Evolutionary conservation across 1,140 invertebrate species (phyloP).

Genomic region (Hyles euphorbiae): DNA sequence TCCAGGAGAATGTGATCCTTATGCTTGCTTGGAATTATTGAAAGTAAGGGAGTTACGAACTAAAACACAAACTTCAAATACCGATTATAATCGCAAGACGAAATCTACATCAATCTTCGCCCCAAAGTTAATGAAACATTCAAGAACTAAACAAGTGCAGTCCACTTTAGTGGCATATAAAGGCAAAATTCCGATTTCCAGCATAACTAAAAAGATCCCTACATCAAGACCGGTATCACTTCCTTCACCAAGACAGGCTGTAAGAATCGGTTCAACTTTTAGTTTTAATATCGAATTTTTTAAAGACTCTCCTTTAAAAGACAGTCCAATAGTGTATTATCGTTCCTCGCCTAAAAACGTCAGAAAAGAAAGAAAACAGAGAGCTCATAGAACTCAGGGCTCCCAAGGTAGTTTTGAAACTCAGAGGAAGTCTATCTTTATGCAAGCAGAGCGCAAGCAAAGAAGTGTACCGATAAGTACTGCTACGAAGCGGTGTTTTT

Average conservation of each 20-base stretch:
- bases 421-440: not conserved
- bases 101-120: not conserved
- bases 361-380: no score
- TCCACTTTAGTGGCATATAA: not conserved
- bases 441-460: not conserved
- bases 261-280: slow-evolving; percentile 13
- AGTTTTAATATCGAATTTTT: slow-evolving; percentile 22
- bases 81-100: not conserved
- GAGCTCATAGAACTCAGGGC: no score
- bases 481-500: slow-evolving; percentile 37
- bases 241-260: slow-evolving; percentile 5
- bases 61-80: no score
- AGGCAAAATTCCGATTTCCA: not conserved
- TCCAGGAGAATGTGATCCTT: slow-evolving; percentile 30
- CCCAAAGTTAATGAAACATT: not conserved
- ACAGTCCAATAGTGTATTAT: no score
- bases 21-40: slow-evolving; percentile 21
- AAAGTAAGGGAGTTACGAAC: not conserved
- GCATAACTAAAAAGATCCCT: not conserved
- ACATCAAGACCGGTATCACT: not conserved
- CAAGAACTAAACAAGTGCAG: slow-evolving; percentile 3
- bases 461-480: not conserved
- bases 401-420: no score
- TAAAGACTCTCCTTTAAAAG: slow-evolving; percentile 7
- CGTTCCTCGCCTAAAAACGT: no score